Conservation (phyloP, 1,140 invertebrate genomes). For the Dreissena rostriformis region DNA sequence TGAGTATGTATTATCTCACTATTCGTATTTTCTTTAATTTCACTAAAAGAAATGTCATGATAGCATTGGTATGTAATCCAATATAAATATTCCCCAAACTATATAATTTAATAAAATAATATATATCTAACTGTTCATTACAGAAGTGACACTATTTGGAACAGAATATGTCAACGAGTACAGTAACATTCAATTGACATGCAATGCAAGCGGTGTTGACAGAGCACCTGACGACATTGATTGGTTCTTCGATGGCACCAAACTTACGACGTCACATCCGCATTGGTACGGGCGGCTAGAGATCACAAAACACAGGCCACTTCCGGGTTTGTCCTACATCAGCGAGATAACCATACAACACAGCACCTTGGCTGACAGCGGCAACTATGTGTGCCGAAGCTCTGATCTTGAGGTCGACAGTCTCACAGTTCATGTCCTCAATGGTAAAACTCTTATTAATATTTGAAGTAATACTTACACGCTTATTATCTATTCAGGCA, state of each 20-base stretch:
- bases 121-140: slow-evolving; percentile 3
- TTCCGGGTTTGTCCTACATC: slow-evolving; percentile 26
- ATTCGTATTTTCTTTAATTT: no score
- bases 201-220: slow-evolving; percentile 46
- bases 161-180: slow-evolving; percentile 38
- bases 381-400: slow-evolving; percentile 51
- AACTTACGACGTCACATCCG: slow-evolving; percentile 19
- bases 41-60: no score
- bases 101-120: no score
- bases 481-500: no score
- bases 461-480: no score
- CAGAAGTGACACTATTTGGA: slow-evolving; percentile 31
- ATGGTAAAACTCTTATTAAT: slow-evolving; percentile 30
- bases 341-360: slow-evolving; percentile 49
- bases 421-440: slow-evolving; percentile 45
- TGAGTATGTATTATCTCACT: no score
- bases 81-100: no score
- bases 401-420: slow-evolving; percentile 44
- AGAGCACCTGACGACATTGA: slow-evolving; percentile 40
- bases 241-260: slow-evolving; percentile 51
- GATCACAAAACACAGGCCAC: slow-evolving; percentile 31
- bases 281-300: slow-evolving; percentile 45
- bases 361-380: slow-evolving; percentile 33
- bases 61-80: no score
- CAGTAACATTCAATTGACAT: slow-evolving; percentile 37